Evolutionary conservation across 2,797 vertebrate species (phyloP).

Genomic region (Parambassis ranga): DNA sequence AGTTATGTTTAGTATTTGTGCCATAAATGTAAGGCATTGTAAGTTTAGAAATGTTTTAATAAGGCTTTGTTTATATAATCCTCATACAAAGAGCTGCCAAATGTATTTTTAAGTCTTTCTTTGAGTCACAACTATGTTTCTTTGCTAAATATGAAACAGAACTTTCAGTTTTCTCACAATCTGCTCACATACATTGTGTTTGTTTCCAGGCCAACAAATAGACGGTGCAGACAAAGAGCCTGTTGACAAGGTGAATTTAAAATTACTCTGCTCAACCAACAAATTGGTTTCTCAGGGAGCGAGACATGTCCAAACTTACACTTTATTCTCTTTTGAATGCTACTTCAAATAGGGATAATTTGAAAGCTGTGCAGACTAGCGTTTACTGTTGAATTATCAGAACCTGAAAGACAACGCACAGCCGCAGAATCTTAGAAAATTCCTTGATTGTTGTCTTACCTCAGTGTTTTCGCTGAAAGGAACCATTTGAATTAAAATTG

Average conservation of each 20-base stretch:
- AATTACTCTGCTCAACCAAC: conserved; percentile 55
- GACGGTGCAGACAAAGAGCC: conserved; percentile 60
- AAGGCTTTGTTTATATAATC: conserved; percentile 26
- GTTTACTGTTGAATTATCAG: conserved; percentile 24
- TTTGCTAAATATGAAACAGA: conserved; percentile 42
- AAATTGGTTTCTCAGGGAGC: conserved; percentile 68
- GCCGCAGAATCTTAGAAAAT: neutral
- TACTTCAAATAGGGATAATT: conserved; percentile 41
- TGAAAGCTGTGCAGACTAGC: conserved; percentile 26
- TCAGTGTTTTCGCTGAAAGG: neutral
- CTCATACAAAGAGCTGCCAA: conserved; percentile 19
- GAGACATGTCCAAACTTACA: conserved; percentile 39
- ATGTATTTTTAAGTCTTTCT: conserved; percentile 43
- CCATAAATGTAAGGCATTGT: neutral
- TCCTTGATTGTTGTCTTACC: neutral
- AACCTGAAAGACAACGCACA: conserved; percentile 12
- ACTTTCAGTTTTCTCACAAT: conserved; percentile 47
- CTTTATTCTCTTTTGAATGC: conserved; percentile 38
- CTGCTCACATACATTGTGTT: conserved; percentile 58
- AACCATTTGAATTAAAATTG: neutral
- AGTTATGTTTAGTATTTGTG: conserved; percentile 9
- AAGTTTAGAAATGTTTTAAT: conserved; percentile 9
- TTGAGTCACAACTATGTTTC: conserved; percentile 30
- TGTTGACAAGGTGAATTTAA: conserved; percentile 78
- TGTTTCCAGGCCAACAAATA: conserved; percentile 73